These are phyloP conservation scores for Sylvilagus bachmani DNA, from an alignment of 2,113 vertebrate genomes.

Conservation along the genomic window DNA sequence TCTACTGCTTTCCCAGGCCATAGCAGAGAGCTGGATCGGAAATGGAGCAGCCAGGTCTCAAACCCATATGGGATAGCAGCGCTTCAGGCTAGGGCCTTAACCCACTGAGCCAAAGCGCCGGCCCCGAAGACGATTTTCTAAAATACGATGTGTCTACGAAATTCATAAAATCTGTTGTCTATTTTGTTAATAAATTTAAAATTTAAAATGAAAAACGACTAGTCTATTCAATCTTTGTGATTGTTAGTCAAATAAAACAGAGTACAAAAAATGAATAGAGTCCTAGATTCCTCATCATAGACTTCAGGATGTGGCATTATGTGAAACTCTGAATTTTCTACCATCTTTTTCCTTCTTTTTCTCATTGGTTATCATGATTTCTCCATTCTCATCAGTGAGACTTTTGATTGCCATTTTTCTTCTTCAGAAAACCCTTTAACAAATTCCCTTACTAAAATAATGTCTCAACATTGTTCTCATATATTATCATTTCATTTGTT, in stretches of 20 bases:
- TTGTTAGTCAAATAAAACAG: neutral
- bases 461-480: neutral
- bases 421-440: neutral
- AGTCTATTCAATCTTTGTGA: neutral
- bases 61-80: too few species aligned
- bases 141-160: too few species aligned
- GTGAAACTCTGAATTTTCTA: neutral
- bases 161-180: too few species aligned
- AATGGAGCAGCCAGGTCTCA: too few species aligned
- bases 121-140: too few species aligned
- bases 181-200: too few species aligned
- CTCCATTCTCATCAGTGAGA: neutral
- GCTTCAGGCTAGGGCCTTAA: too few species aligned
- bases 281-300: neutral
- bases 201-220: too few species aligned
- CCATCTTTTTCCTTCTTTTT: neutral
- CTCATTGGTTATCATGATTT: neutral
- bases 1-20: too few species aligned
- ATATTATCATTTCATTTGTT: neutral
- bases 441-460: neutral
- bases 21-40: too few species aligned
- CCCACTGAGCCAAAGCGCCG: too few species aligned
- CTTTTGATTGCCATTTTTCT: neutral
- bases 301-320: neutral
- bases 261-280: slow-evolving; percentile 22